These are phyloP conservation scores for Takifugu rubripes DNA, from an alignment of 2,797 vertebrate genomes.

Conservation along the genomic window DNA sequence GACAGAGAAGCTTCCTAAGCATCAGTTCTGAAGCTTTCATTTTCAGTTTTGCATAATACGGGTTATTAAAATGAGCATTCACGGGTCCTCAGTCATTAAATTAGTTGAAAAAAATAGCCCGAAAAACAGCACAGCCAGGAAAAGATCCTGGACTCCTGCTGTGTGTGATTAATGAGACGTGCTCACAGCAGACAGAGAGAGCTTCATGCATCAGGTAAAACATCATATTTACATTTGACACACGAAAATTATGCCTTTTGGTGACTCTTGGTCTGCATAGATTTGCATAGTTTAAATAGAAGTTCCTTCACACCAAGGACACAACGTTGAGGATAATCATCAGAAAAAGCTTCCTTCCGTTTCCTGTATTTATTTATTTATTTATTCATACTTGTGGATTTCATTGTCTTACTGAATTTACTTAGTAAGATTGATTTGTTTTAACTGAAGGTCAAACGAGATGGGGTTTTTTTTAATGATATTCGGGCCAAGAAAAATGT, in stretches of 20 bases:
- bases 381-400: too few species aligned
- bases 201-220: constrained; percentile 33
- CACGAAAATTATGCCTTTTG: constrained; percentile 20
- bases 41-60: constrained; percentile 13
- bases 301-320: not conserved
- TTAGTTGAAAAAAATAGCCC: constrained; percentile 17
- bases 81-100: constrained; percentile 28
- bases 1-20: not conserved
- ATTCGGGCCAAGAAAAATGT: too few species aligned
- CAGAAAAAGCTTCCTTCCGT: too few species aligned
- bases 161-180: constrained; percentile 37
- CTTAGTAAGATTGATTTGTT: too few species aligned
- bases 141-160: constrained; percentile 26
- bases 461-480: too few species aligned
- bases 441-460: too few species aligned
- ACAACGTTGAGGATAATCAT: too few species aligned
- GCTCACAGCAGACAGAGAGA: constrained; percentile 4
- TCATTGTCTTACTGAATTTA: too few species aligned
- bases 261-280: not conserved
- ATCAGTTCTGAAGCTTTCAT: not conserved
- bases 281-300: constrained; percentile 14
- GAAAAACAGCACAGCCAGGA: constrained; percentile 19
- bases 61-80: constrained; percentile 8
- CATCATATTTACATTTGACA: constrained; percentile 20
- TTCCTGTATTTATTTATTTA: too few species aligned